phyloP scores from a whole-genome alignment of 2,888 invertebrate genomes.

The Octodonta nipae region DNA sequence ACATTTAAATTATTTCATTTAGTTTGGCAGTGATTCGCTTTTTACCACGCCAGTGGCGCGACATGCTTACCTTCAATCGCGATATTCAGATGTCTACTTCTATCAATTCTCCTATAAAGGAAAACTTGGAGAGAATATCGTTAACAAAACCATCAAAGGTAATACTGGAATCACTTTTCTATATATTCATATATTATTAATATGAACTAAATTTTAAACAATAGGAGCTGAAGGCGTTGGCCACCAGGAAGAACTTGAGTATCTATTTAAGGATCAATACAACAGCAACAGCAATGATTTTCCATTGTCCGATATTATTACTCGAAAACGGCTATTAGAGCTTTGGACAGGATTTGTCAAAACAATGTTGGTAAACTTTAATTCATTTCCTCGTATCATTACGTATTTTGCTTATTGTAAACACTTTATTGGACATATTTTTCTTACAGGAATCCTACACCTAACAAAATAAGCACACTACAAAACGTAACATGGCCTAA shows the following conservation, averaged over 20 bases:
- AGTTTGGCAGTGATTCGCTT: background rate
- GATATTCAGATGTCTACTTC: background rate
- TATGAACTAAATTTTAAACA: too few species aligned
- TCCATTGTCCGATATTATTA: background rate
- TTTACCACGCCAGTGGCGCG: background rate
- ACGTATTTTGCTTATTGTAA: background rate
- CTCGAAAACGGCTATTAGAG: background rate
- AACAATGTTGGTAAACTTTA: background rate
- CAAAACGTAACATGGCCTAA: background rate
- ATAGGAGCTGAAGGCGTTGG: background rate
- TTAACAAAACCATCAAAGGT: background rate
- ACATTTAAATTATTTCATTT: too few species aligned
- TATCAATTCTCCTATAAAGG: background rate
- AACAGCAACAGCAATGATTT: background rate
- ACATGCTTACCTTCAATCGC: background rate
- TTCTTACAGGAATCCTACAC: constrained; percentile 3
- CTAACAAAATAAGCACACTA: background rate
- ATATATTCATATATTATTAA: too few species aligned
- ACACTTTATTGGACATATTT: too few species aligned
- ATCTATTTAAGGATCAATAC: background rate
- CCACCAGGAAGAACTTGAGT: background rate
- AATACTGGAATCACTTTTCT: too few species aligned
- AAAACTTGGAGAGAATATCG: background rate
- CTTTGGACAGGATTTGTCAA: background rate
- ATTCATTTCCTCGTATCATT: background rate